Conservation (phyloP, 2,113 vertebrate species). For the Spea multiplicata region DNA sequence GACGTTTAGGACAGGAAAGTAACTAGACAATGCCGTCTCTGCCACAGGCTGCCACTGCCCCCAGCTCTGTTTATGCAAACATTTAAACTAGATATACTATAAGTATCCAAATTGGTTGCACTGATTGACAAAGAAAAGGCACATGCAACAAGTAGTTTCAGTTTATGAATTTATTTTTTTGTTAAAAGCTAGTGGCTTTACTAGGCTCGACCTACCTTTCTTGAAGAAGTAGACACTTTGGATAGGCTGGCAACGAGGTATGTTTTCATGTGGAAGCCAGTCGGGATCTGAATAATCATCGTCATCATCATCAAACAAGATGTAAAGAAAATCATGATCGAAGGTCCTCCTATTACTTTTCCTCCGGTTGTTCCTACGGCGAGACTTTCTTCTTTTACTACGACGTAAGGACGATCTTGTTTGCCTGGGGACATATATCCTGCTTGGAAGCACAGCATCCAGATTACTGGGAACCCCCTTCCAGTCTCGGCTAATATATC, state of each 20-base stretch:
- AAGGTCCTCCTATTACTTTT: constrained; percentile 12
- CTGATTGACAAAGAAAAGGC: too few relatives aligned
- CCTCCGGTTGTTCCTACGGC: constrained; percentile 54
- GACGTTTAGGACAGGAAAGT: too few relatives aligned
- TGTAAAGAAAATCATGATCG: constrained; percentile 46
- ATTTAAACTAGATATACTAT: not conserved
- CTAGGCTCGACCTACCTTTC: constrained; percentile 67
- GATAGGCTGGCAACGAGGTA: constrained; percentile 66
- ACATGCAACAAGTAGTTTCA: too few relatives aligned
- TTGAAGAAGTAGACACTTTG: constrained; percentile 94
- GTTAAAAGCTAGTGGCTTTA: too few relatives aligned
- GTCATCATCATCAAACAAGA: not conserved
- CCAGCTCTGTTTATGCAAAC: not conserved
- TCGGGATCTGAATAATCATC: constrained; percentile 46
- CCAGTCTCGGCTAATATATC: constrained; percentile 79
- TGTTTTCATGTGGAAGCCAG: constrained; percentile 43
- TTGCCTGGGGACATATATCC: constrained; percentile 71
- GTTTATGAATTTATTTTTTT: not conserved
- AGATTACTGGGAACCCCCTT: constrained; percentile 72
- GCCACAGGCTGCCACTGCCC: too few relatives aligned
- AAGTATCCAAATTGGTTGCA: too few relatives aligned
- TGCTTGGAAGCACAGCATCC: constrained; percentile 81
- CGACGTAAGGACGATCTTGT: constrained; percentile 9
- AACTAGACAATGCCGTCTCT: too few relatives aligned
- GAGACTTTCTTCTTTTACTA: constrained; percentile 44